phyloP scores from a whole-genome alignment of 35 echinoderm and acorn worm genomes.

The Holothuria glaberrima region DNA sequence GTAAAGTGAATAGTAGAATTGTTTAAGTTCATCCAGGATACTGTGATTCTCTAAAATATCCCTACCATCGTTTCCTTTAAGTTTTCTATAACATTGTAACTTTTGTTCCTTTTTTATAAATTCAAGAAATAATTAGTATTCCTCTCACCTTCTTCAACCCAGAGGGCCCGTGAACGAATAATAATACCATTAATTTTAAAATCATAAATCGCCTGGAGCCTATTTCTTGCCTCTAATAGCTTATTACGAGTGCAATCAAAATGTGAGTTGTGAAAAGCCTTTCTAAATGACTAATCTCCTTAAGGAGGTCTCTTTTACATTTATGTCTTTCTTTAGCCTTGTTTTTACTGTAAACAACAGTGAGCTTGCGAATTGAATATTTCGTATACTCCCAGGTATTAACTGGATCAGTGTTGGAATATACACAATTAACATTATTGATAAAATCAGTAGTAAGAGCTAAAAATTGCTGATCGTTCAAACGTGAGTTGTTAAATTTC shows the following conservation, averaged over 20 bases:
- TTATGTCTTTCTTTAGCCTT: neutral
- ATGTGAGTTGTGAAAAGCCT: neutral
- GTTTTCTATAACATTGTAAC: conserved; percentile 8
- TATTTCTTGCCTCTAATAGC: neutral
- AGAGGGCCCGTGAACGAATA: neutral
- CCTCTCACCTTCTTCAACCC: conserved; percentile 10
- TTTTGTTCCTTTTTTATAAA: neutral
- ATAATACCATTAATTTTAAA: conserved; percentile 20
- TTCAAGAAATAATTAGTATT: conserved; percentile 7
- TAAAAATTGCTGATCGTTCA: neutral
- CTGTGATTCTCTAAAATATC: neutral
- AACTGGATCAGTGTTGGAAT: neutral
- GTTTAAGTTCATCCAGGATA: neutral
- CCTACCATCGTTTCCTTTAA: neutral
- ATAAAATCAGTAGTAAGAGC: neutral
- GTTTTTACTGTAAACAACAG: neutral
- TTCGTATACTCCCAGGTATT: neutral
- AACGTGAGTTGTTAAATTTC: neutral
- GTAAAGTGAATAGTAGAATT: neutral
- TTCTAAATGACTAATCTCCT: neutral
- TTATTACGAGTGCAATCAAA: neutral
- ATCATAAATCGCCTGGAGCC: conserved; percentile 7
- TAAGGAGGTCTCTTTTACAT: neutral
- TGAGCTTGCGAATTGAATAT: neutral
- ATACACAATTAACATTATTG: neutral